Percentiles rank a stretch among this genome's conserved stretches.
Evolutionary conservation across 2,888 invertebrate species (phyloP).

Genomic region (Drosophila greeni): DNA sequence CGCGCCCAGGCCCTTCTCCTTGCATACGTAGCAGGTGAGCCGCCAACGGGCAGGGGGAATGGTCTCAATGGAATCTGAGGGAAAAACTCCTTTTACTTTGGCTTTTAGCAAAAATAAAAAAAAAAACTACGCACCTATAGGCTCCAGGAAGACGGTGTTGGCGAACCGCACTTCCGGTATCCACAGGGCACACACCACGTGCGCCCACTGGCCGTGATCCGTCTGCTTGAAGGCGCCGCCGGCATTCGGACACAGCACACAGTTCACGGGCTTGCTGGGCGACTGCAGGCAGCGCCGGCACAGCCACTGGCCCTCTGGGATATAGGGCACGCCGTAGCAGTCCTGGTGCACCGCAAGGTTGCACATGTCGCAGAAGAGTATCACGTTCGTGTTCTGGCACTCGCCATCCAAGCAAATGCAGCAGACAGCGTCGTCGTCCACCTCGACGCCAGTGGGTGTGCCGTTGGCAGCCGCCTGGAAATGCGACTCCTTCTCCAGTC

Average conservation of each 20-base stretch:
- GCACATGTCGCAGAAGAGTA: constrained; percentile 99
- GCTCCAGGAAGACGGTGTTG: constrained; percentile 98
- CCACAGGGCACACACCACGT: constrained; percentile 99
- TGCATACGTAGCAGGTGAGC: constrained; percentile 98
- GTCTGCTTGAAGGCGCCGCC: constrained; percentile 99
- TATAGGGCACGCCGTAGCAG: constrained; percentile 96
- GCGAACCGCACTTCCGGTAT: constrained; percentile 99
- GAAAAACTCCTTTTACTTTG: neutral
- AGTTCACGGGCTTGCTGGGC: constrained; percentile 96
- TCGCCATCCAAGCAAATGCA: constrained; percentile 99
- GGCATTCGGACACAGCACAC: constrained; percentile 98
- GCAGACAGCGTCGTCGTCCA: constrained; percentile 98
- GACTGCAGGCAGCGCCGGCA: constrained; percentile 97
- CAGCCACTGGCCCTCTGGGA: constrained; percentile 98
- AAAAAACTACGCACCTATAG: constrained; percentile 83
- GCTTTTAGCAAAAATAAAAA: neutral
- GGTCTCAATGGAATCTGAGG: constrained; percentile 92
- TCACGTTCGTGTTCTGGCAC: constrained; percentile 98
- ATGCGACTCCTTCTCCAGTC: constrained; percentile 97
- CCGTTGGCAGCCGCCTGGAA: constrained; percentile 89
- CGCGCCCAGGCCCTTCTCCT: constrained; percentile 93
- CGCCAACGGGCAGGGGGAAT: constrained; percentile 98
- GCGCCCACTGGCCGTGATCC: constrained; percentile 96
- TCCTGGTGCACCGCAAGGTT: constrained; percentile 99
- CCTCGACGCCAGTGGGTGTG: constrained; percentile 87